Evolutionary conservation across 2,113 vertebrate genomes (phyloP).

Genomic region (Otis tarda): DNA sequence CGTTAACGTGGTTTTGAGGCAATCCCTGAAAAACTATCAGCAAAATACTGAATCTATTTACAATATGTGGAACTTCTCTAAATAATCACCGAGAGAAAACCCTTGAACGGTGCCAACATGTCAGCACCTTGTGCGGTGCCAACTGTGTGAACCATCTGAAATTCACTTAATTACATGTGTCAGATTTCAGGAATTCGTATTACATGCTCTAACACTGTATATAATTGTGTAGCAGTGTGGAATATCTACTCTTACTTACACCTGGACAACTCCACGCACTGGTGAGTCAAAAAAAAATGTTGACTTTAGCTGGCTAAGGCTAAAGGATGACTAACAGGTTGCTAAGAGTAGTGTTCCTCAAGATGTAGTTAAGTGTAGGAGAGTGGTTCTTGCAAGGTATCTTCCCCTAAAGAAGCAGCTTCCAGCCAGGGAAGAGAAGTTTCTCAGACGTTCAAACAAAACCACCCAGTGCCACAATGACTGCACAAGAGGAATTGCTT

Average conservation of each 20-base stretch:
- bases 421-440: background rate
- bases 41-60: background rate
- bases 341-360: background rate
- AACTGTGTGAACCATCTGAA: background rate
- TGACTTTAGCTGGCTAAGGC: background rate
- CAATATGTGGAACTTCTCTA: background rate
- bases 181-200: background rate
- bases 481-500: background rate
- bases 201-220: background rate
- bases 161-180: background rate
- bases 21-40: background rate
- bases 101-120: background rate
- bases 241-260: background rate
- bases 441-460: background rate
- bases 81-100: background rate
- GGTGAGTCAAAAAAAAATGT: background rate
- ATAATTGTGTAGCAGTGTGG: background rate
- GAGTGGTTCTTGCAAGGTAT: background rate
- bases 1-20: background rate
- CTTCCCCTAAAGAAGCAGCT: background rate
- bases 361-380: rapidly evolving
- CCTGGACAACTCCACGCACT: background rate
- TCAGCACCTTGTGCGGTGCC: background rate
- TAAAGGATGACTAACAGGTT: background rate
- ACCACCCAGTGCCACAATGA: rapidly evolving